A percentile compares a stretch with the other conserved stretches of the same genome.
Evolutionary conservation across 2,888 invertebrate species (phyloP).

Genomic region (Mechanitis mazaeus): DNA sequence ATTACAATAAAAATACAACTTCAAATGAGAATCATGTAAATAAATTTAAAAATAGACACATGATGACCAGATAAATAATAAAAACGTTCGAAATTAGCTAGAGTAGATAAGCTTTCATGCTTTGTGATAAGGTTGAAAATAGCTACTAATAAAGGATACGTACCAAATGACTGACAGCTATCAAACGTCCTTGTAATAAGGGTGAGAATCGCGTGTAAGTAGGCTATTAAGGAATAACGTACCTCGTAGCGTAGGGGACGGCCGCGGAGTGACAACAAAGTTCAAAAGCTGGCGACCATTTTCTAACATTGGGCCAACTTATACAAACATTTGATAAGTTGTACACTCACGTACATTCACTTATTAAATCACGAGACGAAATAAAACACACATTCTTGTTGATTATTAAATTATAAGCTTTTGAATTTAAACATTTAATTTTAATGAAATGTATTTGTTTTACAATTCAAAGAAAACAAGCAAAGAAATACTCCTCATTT

Average conservation of each 20-base stretch:
- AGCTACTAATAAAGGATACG: slow-evolving; percentile 22
- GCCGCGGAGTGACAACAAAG: slow-evolving; percentile 53
- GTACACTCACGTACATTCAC: slow-evolving; percentile 9
- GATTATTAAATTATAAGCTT: too few species aligned
- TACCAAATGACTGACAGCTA: slow-evolving; percentile 12
- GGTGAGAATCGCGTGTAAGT: slow-evolving; percentile 24
- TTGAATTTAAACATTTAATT: too few species aligned
- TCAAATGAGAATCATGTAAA: slow-evolving; percentile 1
- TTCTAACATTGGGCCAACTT: slow-evolving; percentile 28
- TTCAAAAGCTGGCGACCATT: slow-evolving; percentile 38
- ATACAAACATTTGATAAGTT: slow-evolving; percentile 26
- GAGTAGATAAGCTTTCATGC: not conserved
- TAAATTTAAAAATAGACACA: slow-evolving; percentile 12
- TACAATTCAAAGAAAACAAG: too few species aligned
- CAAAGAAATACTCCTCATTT: too few species aligned
- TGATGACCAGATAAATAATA: slow-evolving; percentile 13
- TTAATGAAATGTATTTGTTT: too few species aligned
- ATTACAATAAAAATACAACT: not conserved
- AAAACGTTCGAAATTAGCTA: not conserved
- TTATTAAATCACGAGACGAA: slow-evolving; percentile 11
- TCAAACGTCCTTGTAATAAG: slow-evolving; percentile 20
- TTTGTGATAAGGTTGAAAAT: slow-evolving; percentile 36
- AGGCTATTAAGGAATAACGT: slow-evolving; percentile 35
- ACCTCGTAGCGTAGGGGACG: slow-evolving; percentile 57
- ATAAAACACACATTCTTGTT: too few species aligned